Conservation (phyloP, 2,797 vertebrate genomes). For the Eremophila alpestris region DNA sequence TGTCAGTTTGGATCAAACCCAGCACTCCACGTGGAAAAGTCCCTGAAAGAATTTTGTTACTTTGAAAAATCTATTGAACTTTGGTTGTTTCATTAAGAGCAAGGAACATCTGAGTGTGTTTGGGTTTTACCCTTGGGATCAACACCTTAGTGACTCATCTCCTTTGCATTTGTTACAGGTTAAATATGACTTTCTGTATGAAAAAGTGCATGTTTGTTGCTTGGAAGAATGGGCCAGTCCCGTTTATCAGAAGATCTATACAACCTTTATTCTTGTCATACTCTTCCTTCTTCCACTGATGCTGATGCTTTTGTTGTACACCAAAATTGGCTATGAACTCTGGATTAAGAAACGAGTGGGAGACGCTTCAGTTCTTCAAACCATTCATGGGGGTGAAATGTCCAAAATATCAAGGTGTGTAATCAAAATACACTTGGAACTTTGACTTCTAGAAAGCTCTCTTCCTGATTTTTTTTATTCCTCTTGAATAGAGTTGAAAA, state of each 20-base stretch:
- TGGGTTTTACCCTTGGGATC: neutral
- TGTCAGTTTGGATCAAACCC: neutral
- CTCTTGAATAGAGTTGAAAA: neutral
- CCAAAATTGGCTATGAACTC: constrained; percentile 77
- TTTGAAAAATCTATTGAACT: neutral
- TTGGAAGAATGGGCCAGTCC: constrained; percentile 79
- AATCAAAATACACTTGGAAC: neutral
- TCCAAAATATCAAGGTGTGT: constrained; percentile 80
- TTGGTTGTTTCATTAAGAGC: neutral
- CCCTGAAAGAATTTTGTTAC: neutral
- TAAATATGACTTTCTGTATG: constrained; percentile 81
- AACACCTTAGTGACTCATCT: neutral
- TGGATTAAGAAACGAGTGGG: constrained; percentile 81
- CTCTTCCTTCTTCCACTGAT: constrained; percentile 79
- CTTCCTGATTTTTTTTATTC: neutral
- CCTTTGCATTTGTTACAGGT: constrained; percentile 66
- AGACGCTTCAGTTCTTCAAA: constrained; percentile 77
- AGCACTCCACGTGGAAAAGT: neutral
- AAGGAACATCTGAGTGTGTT: neutral
- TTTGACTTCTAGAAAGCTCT: neutral
- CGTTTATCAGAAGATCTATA: constrained; percentile 74
- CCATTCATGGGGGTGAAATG: constrained; percentile 78
- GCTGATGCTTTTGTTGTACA: constrained; percentile 76
- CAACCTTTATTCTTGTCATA: constrained; percentile 77
- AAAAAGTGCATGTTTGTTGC: constrained; percentile 77